Base-by-base conservation (phyloP, 2,797 vertebrate species). In the Anguilla pacifica region DNA sequence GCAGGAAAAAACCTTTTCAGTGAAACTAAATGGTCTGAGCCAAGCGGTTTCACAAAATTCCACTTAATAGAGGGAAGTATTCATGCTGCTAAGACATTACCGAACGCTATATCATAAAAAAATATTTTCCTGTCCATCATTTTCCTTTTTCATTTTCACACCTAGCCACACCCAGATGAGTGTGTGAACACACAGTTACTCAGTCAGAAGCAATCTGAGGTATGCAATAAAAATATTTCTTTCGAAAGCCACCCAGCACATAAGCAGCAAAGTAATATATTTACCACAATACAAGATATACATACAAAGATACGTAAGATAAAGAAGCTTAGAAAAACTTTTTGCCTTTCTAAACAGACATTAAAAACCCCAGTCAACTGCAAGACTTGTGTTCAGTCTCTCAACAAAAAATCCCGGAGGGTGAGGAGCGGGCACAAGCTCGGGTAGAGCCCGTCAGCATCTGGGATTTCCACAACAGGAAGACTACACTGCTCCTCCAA, bases 121-220 rank as follows among this genome's bases (percentile, higher is more conserved):
- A 67, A 64, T 2, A 13, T 31, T 72, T 31, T 72, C 10, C 11
- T 22, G 19, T 64, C 15, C 11, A 39, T 39, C 6, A 77, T 39
- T 15, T 15, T 35, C 6, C 1, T n/a, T n/a, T n/a, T n/a, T 28
- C 11, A 77, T 39, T 77, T 39, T 0, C 72, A 39, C 39, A 35
- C 72, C 72, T 39, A 5, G 28, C 31, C 72, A 77, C 72, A 39
- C 72, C 31, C 15, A 39, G 72, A 39, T 15, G 72, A 19, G 7
- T 81, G 77, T 81, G 43, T 46, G 6, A 46, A 2, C 17, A 79
- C 77, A 81, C 77, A 81, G 39, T 81, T 81, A 81, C 77, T 81
- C 77, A 81, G 15, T 39, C 72, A 39, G 3, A 39, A 77, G 35
- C 17, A 43, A 39, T 77, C 10, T 39, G 35, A 9, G 35, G 17